phyloP scores from a whole-genome alignment of 2,888 invertebrate species.

The Brachypalpus laphriformis region DNA sequence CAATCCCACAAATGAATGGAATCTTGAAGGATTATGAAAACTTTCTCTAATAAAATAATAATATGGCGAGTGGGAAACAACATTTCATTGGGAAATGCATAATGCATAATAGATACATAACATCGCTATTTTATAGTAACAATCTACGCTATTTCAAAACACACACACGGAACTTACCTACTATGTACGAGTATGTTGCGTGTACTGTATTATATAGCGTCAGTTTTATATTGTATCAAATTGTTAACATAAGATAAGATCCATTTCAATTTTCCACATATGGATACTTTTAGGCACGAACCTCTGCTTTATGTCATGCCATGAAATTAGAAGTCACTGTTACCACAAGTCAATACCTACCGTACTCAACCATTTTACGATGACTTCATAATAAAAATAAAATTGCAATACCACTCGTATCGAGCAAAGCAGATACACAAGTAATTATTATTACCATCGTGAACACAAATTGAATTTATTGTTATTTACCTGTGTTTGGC shows the following conservation, averaged over 20 bases:
- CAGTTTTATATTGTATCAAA: too few relatives aligned
- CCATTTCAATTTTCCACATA: neutral
- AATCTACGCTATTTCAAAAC: neutral
- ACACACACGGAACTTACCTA: neutral
- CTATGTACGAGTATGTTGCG: neutral
- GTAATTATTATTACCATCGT: conserved; percentile 3
- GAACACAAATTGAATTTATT: conserved; percentile 20
- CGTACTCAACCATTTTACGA: neutral
- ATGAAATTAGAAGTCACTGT: neutral
- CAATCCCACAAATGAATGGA: neutral
- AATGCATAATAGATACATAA: neutral
- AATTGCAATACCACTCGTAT: neutral
- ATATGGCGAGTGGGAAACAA: neutral
- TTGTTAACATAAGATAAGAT: conserved; percentile 4
- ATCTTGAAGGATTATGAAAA: neutral
- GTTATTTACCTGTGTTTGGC: neutral
- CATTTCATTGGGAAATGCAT: neutral
- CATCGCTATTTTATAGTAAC: neutral
- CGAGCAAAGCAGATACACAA: neutral
- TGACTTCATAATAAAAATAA: conserved; percentile 14
- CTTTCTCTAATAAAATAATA: conserved; percentile 19
- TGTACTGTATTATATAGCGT: too few relatives aligned
- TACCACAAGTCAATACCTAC: neutral
- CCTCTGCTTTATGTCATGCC: neutral
- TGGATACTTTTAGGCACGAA: neutral